Evolutionary conservation across 2,888 invertebrate genomes (phyloP).

Genomic region (Galeruca laticollis): DNA sequence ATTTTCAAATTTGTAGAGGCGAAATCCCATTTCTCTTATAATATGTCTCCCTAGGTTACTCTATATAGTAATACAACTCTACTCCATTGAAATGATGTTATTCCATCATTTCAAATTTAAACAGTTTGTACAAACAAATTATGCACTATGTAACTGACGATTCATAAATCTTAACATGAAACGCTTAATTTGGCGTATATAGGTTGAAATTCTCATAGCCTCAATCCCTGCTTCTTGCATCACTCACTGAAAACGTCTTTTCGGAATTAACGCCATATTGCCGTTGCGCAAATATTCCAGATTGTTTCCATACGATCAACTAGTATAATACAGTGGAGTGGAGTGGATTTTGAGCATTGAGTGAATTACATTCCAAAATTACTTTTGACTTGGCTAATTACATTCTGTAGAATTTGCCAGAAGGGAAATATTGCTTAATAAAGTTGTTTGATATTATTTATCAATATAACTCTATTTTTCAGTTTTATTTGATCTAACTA

Average conservation of each 20-base stretch:
- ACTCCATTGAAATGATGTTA: not conserved
- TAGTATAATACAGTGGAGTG: constrained; percentile 1
- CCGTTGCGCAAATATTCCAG: constrained; percentile 10
- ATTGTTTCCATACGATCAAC: constrained; percentile 12
- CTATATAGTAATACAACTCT: not conserved
- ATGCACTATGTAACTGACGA: constrained; percentile 17
- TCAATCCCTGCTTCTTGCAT: not conserved
- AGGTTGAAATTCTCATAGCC: not conserved
- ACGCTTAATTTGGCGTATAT: constrained; percentile 11
- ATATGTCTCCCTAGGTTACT: not conserved
- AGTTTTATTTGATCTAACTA: not conserved
- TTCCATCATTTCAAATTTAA: not conserved
- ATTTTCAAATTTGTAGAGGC: too few relatives aligned
- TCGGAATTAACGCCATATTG: constrained; percentile 15
- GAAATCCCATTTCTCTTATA: too few relatives aligned
- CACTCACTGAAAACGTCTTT: constrained; percentile 12
- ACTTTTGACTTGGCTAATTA: not conserved
- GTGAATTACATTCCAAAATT: not conserved
- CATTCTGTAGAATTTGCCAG: not conserved
- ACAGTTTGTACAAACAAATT: constrained; percentile 16
- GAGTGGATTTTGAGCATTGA: not conserved
- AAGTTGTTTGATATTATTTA: not conserved
- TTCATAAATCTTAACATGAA: constrained; percentile 13
- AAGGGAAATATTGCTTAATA: not conserved
- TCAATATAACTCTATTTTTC: not conserved